phyloP scores from a whole-genome alignment of 92 coral and sea anemone species.

The Phymanthus crucifer region DNA sequence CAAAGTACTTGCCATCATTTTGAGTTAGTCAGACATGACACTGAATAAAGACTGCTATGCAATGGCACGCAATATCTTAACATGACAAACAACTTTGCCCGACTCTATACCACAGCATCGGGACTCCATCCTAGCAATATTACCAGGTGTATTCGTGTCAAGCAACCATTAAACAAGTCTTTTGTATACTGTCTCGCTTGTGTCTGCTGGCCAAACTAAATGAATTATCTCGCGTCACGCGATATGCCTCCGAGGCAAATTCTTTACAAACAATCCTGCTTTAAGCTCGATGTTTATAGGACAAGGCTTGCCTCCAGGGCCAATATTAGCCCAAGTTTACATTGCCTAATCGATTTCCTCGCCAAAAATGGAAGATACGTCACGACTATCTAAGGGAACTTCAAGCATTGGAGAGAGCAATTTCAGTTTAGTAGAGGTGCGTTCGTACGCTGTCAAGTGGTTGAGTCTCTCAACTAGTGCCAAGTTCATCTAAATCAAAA shows the following conservation, averaged over 20 bases:
- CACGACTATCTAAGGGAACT: not conserved
- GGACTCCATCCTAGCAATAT: not conserved
- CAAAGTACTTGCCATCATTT: not conserved
- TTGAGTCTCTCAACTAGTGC: not conserved
- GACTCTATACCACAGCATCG: not conserved
- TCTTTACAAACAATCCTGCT: not conserved
- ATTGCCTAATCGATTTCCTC: constrained; percentile 38
- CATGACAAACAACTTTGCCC: not conserved
- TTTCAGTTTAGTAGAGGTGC: not conserved
- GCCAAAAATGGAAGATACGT: constrained; percentile 32
- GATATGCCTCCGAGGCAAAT: constrained; percentile 12
- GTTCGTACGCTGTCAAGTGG: not conserved
- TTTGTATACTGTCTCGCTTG: not conserved
- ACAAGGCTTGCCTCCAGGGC: not conserved
- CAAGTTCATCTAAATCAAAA: not conserved
- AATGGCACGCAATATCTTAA: not conserved
- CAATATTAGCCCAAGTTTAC: constrained; percentile 18
- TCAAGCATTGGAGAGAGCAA: not conserved
- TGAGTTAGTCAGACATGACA: not conserved
- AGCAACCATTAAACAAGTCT: not conserved
- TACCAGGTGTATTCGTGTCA: not conserved
- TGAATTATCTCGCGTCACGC: constrained; percentile 24
- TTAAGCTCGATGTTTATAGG: constrained; percentile 4
- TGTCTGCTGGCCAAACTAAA: not conserved
- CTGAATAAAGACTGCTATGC: not conserved